Conservation (phyloP, 2,113 vertebrate genomes). For the Camelus bactrianus region DNA sequence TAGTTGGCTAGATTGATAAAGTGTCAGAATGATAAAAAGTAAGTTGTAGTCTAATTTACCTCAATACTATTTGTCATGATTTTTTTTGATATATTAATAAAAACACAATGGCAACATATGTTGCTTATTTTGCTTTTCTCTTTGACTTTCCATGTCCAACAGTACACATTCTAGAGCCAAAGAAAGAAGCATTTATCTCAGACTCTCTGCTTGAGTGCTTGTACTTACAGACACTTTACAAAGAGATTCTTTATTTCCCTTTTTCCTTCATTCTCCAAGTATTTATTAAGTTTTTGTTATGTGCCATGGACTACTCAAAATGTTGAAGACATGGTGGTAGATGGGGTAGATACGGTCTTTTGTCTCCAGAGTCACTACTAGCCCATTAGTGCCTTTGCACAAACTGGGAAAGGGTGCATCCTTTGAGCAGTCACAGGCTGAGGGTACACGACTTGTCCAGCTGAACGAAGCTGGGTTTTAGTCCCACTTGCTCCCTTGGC, state of each 20-base stretch:
- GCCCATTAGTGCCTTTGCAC: not conserved
- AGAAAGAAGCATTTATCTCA: not conserved
- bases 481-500: not conserved
- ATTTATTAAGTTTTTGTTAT: not conserved
- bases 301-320: not conserved
- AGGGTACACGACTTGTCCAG: not conserved
- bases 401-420: not conserved
- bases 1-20: not conserved
- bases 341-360: not conserved
- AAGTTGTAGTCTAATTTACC: not conserved
- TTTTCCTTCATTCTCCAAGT: not conserved
- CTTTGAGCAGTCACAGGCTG: not conserved
- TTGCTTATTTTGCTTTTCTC: not conserved
- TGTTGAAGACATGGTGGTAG: not conserved
- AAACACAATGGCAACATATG: not conserved
- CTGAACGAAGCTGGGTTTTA: not conserved
- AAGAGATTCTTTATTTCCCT: not conserved
- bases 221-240: not conserved
- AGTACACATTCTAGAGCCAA: not conserved
- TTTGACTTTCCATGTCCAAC: not conserved
- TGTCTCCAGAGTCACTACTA: not conserved
- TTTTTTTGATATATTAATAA: not conserved
- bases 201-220: constrained; percentile 29
- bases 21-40: constrained; percentile 12
- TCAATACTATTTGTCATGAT: not conserved